phyloP scores from a whole-genome alignment of 2,113 vertebrate genomes.

The Elaphurus davidianus region DNA sequence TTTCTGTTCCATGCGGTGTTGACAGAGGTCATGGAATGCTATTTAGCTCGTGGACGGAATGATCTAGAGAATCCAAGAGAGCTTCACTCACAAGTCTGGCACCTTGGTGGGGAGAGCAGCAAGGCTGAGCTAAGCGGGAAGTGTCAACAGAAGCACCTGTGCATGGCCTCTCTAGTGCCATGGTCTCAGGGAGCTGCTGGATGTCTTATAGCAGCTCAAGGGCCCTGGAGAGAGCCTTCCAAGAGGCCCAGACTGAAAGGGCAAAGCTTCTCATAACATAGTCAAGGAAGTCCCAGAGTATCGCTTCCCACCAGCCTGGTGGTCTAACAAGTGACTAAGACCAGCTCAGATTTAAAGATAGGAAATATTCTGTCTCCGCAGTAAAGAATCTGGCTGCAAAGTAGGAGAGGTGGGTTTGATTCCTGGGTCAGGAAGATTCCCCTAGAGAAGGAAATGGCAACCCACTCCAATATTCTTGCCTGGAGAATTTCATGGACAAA shows the following conservation, averaged over 20 bases:
- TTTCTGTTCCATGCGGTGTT: not conserved
- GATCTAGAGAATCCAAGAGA: not conserved
- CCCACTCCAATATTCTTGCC: not conserved
- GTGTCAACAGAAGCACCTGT: rapidly evolving
- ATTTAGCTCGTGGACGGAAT: not conserved
- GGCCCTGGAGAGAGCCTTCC: not conserved
- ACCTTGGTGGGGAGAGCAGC: not conserved
- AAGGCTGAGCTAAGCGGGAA: not conserved
- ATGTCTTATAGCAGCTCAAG: not conserved
- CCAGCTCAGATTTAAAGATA: not conserved
- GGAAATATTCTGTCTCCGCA: not conserved
- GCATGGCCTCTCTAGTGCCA: not conserved
- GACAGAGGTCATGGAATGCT: not conserved
- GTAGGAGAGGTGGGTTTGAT: not conserved
- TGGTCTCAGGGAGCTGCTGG: not conserved
- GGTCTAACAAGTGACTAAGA: not conserved
- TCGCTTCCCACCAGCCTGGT: not conserved
- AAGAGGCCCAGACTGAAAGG: not conserved
- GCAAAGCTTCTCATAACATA: not conserved
- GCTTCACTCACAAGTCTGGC: not conserved
- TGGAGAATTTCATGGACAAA: not conserved
- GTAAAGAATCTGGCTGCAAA: not conserved
- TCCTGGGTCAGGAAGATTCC: not conserved
- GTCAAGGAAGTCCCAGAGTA: not conserved
- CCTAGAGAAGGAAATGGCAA: not conserved